Evolutionary conservation across 2,888 invertebrate species (phyloP), one percentile per base, ranked within the genome.

Genomic region (Augochlorella aurata): DNA sequence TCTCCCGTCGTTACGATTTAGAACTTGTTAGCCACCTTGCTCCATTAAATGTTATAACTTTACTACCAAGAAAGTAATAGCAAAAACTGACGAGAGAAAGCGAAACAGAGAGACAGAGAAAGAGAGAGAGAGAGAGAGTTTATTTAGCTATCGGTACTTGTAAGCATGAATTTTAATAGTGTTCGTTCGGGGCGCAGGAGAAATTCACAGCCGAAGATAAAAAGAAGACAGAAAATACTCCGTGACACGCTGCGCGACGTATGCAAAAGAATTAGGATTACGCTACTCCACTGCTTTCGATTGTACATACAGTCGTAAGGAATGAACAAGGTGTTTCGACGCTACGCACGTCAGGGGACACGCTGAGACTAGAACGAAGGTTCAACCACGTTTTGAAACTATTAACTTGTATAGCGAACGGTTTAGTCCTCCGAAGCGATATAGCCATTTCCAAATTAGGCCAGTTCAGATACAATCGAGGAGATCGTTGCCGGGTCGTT

Each of bases 251-350:
- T 69, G 69, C 79, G 81, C 65, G 65, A 38, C 65, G 44, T 12
- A 71, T 38, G 52, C 44, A 49, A 69, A 50, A 24, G 49, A 49
- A 58, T 75, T 74, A 54, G 24, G 66, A 79, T 82, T 76, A 82
- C 71, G 82, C 77, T 82, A 82, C 83, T 65, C 68, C 77, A 82
- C 83, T 82, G 82, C 77, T 72, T 76, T 82, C 77, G 54, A 82
- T 82, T 82, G 72, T 76, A 72, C 72, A 50, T 82, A 76, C 67
- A 70, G 21, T 38, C 67, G 38, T 44, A 14, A 67, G 52, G 44
- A 61, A 69, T 65, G n/a, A 72, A 66, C 24, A 54, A 65, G 58
- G 29, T 49, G 24, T 61, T 77, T 49, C 29, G 14, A 77, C 10
- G 58, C 18, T 24, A 21, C 29, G n/a, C 47, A 44, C 29, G 52